Base-by-base conservation (phyloP, 2,797 vertebrate species). In the Poecilia gillii region DNA sequence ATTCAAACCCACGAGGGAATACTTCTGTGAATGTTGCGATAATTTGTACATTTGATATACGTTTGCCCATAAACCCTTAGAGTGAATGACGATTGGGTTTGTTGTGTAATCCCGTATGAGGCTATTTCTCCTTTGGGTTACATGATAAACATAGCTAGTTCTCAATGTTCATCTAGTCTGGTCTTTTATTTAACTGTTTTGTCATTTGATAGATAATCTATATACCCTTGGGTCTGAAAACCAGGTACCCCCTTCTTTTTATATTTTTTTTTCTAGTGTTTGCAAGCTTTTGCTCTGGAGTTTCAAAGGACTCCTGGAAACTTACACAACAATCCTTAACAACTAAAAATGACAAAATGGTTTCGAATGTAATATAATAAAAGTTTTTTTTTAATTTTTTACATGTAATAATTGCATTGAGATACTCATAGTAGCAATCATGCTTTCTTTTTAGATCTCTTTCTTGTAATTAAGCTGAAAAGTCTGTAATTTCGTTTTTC, bases 151-250 rank as follows among this genome's bases (percentile, higher is more conserved):
- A 74, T 11, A 74, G 8, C 5, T 55, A 6, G 12, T 7, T 39
- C 47, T 53, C 4, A 0, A 39, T 74, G 16, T 53, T 33, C 49
- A 74, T 55, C 49, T 13, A 39, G 2, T n/a, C 72, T n/a, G 28
- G 9, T 39, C 20, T 39, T n/a, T 20, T 33, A 9, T 20, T 16
- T 23, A 20, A 12, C 23, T 39, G 2, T 74, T 53, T 36, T 16
- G n/a, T 36, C 28, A 73, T 73, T 73, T 73, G 45, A 73, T 49
- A 16, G 28, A 73, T 31, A 36, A 49, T 47, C 43, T 72, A 16
- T 47, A 71, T 1, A 45, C 3, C 25, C 6, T 31, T 18, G 14
- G 41, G 14, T 72, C 70, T n/a, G 43, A 16, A 72, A 25, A 47
- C 25, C 3, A 12, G n/a, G 23, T 45, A 25, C 68, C 41, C 39